Evolutionary conservation across 1,140 invertebrate species (phyloP).

Genomic region (Cataglyphis hispanica): DNA sequence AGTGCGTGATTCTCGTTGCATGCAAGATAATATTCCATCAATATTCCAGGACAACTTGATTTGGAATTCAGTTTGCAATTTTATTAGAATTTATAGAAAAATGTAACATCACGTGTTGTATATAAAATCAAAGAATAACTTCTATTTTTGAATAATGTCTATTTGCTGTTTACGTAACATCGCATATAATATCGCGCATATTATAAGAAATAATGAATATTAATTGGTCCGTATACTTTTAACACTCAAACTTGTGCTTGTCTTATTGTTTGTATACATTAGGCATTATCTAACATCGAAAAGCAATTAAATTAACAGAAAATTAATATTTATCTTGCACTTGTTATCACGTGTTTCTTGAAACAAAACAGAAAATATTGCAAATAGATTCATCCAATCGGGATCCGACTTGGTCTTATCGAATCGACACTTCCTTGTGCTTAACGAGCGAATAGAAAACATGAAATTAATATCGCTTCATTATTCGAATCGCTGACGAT

Average conservation of each 20-base stretch:
- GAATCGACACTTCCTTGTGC: neutral
- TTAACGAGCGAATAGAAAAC: neutral
- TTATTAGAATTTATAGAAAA: neutral
- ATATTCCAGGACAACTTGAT: neutral
- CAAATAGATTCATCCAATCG: neutral
- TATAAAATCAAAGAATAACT: constrained; percentile 24
- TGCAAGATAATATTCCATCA: neutral
- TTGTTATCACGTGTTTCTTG: neutral
- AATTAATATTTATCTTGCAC: constrained; percentile 4
- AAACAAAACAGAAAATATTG: neutral
- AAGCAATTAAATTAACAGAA: neutral
- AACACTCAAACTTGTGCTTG: neutral
- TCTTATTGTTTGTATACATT: no score
- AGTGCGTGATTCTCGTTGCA: neutral
- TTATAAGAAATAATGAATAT: neutral
- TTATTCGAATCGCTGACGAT: neutral
- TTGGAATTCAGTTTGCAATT: neutral
- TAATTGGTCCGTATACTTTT: constrained; percentile 4
- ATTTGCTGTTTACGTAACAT: neutral
- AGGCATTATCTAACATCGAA: neutral
- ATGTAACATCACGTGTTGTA: neutral
- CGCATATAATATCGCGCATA: neutral
- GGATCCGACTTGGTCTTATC: neutral
- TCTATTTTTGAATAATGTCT: no score
- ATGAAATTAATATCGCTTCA: neutral